Conservation (phyloP, 2,113 vertebrate species). For the Halcyon senegalensis region DNA sequence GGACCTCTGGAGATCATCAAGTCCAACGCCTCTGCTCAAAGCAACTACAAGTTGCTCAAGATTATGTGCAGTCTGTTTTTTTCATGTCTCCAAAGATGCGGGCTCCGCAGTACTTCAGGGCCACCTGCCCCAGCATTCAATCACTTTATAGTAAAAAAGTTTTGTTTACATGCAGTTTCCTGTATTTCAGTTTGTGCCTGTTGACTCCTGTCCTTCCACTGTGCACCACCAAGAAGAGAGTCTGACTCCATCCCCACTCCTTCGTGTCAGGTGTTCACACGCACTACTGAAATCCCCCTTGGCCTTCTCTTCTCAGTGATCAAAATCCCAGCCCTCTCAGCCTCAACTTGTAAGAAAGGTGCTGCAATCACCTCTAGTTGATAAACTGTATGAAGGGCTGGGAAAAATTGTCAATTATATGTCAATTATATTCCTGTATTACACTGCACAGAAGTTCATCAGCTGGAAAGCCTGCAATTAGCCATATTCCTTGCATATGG, state of each 20-base stretch:
- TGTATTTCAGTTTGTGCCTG: not conserved
- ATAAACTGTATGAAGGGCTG: not conserved
- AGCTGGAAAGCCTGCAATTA: not conserved
- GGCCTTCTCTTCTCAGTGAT: not conserved
- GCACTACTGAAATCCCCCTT: not conserved
- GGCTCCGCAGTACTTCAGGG: not conserved
- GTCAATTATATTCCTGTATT: not conserved
- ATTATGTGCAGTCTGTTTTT: not conserved
- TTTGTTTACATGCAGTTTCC: not conserved
- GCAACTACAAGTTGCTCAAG: not conserved
- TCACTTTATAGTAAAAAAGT: not conserved
- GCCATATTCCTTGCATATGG: not conserved
- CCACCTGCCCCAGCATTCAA: not conserved
- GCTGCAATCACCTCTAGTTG: not conserved
- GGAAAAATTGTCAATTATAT: not conserved
- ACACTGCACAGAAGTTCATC: not conserved
- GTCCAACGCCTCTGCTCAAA: not conserved
- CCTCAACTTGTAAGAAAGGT: not conserved
- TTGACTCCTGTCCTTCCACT: not conserved
- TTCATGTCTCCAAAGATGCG: not conserved
- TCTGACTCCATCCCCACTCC: not conserved
- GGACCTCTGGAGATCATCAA: not conserved
- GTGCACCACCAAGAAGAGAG: not conserved
- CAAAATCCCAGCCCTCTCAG: not conserved
- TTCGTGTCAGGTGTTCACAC: not conserved